Base-by-base conservation (phyloP, 2,797 vertebrate genomes). In the Dermochelys coriacea region DNA sequence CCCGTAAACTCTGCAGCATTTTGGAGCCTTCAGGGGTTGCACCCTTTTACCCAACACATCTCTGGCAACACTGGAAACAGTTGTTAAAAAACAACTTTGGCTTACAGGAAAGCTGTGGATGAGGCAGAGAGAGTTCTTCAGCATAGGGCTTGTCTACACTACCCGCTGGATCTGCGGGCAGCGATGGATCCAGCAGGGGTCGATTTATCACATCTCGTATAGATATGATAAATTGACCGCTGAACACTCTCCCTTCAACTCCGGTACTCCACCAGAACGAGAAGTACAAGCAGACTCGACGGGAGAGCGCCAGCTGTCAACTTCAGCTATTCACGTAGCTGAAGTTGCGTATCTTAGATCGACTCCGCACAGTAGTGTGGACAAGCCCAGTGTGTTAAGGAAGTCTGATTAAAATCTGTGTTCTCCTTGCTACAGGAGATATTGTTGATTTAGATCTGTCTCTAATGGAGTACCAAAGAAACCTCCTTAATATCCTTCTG, bases 361-460 rank as follows among this genome's bases (percentile, higher is more conserved):
- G 41, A 41, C 41, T 41, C 41, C 41, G 41, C 41, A 41, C 5
- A 41, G 41, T 41, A 41, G 41, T 41, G 41, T 41, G 41, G 41
- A 41, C 41, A 5, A 41, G 41, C 41, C 41, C 41, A 41, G 41
- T 41, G 71, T 55, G 84, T 89, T 27, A 49, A 82, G 84, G 80
- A 87, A 21, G 6, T 41, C 37, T 41, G 77, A 7, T 93, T 82
- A 7, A n/a, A 78, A 37, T 21, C 57, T 80, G 0, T 57, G 15
- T 61, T 82, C 54, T 88, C 19, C 59, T 57, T 85, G 77, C 31
- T 91, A 55, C 34, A 64, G 80, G 64, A 92, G 15, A 78, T 41
- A 12, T 81, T 4, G 4, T 64, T 82, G 77, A 68, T 0, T 2
- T n/a, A 11, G 4, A 5, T 34, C 0, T 0, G 29, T 47, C 10